A percentile compares a stretch with the other conserved stretches of the same genome.
phyloP scores from a whole-genome alignment of 1,140 invertebrate genomes.

The Rhyacophila brunnea region DNA sequence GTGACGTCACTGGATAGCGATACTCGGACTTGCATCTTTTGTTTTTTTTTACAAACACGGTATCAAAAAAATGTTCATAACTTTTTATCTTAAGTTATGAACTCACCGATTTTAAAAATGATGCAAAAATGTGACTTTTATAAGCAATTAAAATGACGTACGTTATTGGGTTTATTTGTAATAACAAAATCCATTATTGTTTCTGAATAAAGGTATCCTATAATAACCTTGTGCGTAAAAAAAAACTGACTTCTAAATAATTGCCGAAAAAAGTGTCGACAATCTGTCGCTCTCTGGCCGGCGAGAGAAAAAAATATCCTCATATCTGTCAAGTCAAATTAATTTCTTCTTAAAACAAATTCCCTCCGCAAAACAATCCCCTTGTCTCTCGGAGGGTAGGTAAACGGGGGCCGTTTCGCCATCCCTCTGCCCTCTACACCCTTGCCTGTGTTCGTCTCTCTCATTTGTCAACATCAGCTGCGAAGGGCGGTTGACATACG shows the following conservation, averaged over 20 bases:
- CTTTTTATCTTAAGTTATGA: too few relatives aligned
- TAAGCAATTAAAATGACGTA: too few relatives aligned
- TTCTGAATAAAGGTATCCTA: too few relatives aligned
- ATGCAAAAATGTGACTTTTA: too few relatives aligned
- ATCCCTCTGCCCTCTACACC: background rate
- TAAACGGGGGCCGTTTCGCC: background rate
- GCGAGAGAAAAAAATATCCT: constrained; percentile 29
- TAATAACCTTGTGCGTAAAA: too few relatives aligned
- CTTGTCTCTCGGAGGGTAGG: constrained; percentile 4
- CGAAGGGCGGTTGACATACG: constrained; percentile 33
- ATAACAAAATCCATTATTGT: too few relatives aligned
- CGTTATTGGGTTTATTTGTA: too few relatives aligned
- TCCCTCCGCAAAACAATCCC: constrained; percentile 25
- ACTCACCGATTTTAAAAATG: too few relatives aligned
- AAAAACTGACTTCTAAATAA: background rate
- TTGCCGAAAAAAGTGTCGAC: background rate
- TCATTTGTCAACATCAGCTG: constrained; percentile 36
- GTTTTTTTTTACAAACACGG: too few relatives aligned
- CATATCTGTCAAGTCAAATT: constrained; percentile 38
- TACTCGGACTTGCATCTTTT: too few relatives aligned
- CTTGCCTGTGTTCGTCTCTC: constrained; percentile 20
- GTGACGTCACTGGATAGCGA: too few relatives aligned
- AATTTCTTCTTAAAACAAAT: constrained; percentile 38
- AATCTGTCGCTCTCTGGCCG: background rate
- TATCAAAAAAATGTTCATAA: too few relatives aligned